A percentile compares a stretch with the other conserved stretches of the same genome.
Conservation (phyloP, 2,888 invertebrate genomes). For the Lasioglossum vierecki region DNA sequence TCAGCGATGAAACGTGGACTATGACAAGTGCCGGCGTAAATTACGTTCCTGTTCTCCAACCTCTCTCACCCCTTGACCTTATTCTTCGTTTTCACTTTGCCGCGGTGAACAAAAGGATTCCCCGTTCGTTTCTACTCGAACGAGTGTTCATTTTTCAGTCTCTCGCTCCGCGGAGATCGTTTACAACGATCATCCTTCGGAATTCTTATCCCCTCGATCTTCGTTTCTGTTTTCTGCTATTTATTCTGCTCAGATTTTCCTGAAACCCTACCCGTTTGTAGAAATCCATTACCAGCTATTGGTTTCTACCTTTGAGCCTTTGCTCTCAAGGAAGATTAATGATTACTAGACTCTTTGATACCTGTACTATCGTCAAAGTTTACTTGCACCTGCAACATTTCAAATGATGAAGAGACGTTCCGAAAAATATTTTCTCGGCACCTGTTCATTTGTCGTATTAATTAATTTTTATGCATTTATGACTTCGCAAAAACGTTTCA, state of each 20-base stretch:
- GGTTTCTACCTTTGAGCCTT: background rate
- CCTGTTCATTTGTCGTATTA: no score
- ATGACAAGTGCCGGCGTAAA: slow-evolving; percentile 31
- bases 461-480: no score
- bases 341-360: background rate
- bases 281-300: background rate
- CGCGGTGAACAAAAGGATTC: slow-evolving; percentile 24
- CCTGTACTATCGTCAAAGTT: background rate
- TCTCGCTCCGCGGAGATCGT: background rate
- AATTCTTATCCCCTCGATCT: background rate
- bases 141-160: slow-evolving; percentile 18
- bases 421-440: no score
- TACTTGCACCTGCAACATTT: background rate
- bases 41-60: slow-evolving; percentile 38
- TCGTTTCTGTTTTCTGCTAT: background rate
- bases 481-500: no score
- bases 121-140: background rate
- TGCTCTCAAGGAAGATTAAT: background rate
- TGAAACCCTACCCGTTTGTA: background rate
- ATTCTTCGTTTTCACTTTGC: slow-evolving; percentile 39
- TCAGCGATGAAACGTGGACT: slow-evolving; percentile 18
- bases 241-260: background rate
- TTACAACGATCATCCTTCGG: background rate
- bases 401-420: no score
- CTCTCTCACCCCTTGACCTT: slow-evolving; percentile 41